A percentile compares a stretch with the other conserved stretches of the same genome.
Conservation (phyloP, 2,888 invertebrate genomes). For the Amphipoea lucens region DNA sequence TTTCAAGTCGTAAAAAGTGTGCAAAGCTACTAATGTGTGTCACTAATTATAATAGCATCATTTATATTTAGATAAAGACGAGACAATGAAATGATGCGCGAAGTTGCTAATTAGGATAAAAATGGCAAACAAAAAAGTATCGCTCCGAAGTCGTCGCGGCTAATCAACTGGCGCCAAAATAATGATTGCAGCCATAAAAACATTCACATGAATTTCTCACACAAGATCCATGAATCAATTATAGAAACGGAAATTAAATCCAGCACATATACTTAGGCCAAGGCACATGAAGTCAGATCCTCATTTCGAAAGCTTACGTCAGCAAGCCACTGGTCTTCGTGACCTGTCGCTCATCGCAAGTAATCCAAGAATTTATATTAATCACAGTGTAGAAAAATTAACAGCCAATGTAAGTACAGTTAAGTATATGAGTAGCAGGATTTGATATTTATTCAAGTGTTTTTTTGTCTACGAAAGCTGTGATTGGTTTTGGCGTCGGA, state of each 20-base stretch:
- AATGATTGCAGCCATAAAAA: constrained; percentile 32
- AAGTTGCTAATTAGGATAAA: background rate
- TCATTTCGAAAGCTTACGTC: constrained; percentile 55
- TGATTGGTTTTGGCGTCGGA: constrained; percentile 13
- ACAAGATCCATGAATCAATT: constrained; percentile 14
- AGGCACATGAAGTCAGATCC: constrained; percentile 57
- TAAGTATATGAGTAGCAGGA: constrained; percentile 12
- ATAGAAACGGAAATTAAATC: constrained; percentile 59
- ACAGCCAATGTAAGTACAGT: constrained; percentile 20
- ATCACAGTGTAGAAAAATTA: constrained; percentile 32
- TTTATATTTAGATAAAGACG: background rate
- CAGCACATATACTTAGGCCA: background rate
- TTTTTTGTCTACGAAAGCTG: constrained; percentile 29
- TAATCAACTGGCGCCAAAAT: constrained; percentile 40
- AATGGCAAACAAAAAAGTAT: background rate
- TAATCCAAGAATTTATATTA: constrained; percentile 40
- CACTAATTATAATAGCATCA: background rate
- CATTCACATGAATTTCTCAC: constrained; percentile 22
- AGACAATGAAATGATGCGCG: background rate
- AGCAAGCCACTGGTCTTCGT: constrained; percentile 60
- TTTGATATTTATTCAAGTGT: constrained; percentile 9
- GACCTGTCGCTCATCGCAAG: constrained; percentile 51
- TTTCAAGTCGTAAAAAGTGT: background rate
- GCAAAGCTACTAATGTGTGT: background rate
- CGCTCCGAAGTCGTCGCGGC: background rate